Conservation (phyloP, 1,140 invertebrate species). For the Cherax destructor region DNA sequence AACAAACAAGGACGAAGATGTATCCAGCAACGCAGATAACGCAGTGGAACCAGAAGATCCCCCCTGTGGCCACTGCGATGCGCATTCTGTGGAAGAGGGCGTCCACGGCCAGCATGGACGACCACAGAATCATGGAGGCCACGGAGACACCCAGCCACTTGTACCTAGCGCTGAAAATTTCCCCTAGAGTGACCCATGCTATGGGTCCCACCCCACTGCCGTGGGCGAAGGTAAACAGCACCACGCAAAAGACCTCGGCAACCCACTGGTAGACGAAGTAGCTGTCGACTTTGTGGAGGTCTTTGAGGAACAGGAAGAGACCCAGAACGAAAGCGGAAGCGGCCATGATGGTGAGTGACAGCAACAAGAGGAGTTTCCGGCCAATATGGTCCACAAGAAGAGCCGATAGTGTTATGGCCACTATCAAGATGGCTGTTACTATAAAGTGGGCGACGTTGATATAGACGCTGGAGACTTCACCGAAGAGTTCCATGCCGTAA, state of each 20-base stretch:
- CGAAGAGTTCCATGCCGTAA: conserved; percentile 68
- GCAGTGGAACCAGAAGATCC: conserved; percentile 72
- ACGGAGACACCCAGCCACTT: conserved; percentile 69
- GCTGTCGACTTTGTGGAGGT: conserved; percentile 66
- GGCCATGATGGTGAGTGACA: conserved; percentile 71
- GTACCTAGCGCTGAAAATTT: conserved; percentile 65
- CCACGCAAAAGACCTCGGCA: conserved; percentile 70
- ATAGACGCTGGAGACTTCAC: conserved; percentile 61
- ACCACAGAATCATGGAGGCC: conserved; percentile 63
- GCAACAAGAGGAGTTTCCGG: conserved; percentile 67
- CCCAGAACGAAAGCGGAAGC: conserved; percentile 71
- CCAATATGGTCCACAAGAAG: conserved; percentile 70
- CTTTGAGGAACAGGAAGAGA: conserved; percentile 71
- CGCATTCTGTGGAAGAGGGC: conserved; percentile 63
- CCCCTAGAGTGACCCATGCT: conserved; percentile 71
- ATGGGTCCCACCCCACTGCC: conserved; percentile 69
- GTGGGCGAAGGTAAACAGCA: conserved; percentile 70
- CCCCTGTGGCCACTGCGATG: conserved; percentile 66
- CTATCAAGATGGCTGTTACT: conserved; percentile 55
- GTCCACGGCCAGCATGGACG: conserved; percentile 66
- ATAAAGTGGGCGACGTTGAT: conserved; percentile 63
- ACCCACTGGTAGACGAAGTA: conserved; percentile 71
- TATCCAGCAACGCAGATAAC: conserved; percentile 70
- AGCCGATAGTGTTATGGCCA: conserved; percentile 60
- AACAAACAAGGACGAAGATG: conserved; percentile 70